Percentiles rank a stretch among this genome's conserved stretches.
Conservation (phyloP, 2,113 vertebrate genomes). For the Pelodiscus sinensis region DNA sequence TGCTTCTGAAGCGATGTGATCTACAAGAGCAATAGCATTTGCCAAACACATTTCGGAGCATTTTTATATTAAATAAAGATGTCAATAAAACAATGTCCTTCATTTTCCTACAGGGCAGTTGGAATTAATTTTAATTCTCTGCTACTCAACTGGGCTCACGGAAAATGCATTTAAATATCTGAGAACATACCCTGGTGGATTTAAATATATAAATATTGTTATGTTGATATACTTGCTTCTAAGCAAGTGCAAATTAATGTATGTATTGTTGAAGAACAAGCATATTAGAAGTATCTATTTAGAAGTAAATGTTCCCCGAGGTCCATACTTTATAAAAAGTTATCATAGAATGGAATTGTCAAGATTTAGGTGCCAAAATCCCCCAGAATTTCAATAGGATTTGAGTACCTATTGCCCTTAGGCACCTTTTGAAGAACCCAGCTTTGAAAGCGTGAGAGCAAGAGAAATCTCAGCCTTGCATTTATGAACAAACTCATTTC, state of each 20-base stretch:
- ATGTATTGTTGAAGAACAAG: constrained; percentile 46
- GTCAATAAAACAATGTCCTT: constrained; percentile 48
- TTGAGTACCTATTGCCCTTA: constrained; percentile 2
- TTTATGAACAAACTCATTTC: background rate
- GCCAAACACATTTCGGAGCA: constrained; percentile 48
- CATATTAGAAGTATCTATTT: constrained; percentile 6
- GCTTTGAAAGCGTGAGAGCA: background rate
- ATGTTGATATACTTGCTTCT: constrained; percentile 13
- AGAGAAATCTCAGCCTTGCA: background rate
- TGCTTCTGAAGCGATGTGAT: constrained; percentile 75
- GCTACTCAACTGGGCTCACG: background rate
- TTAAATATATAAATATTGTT: constrained; percentile 16
- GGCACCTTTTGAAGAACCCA: background rate
- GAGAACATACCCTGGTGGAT: background rate
- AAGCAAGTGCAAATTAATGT: background rate
- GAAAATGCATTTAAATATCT: constrained; percentile 38
- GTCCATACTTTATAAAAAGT: constrained; percentile 24
- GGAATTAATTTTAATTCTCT: constrained; percentile 42
- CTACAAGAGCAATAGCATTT: constrained; percentile 75
- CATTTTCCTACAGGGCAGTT: constrained; percentile 10
- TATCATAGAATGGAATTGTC: constrained; percentile 41
- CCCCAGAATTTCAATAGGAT: constrained; percentile 16
- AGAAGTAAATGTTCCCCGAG: constrained; percentile 17
- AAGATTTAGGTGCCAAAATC: constrained; percentile 14
- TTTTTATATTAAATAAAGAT: constrained; percentile 67